These are phyloP conservation scores for Crotalus tigris DNA, from an alignment of 2,113 vertebrate genomes.

Conservation along the genomic window DNA sequence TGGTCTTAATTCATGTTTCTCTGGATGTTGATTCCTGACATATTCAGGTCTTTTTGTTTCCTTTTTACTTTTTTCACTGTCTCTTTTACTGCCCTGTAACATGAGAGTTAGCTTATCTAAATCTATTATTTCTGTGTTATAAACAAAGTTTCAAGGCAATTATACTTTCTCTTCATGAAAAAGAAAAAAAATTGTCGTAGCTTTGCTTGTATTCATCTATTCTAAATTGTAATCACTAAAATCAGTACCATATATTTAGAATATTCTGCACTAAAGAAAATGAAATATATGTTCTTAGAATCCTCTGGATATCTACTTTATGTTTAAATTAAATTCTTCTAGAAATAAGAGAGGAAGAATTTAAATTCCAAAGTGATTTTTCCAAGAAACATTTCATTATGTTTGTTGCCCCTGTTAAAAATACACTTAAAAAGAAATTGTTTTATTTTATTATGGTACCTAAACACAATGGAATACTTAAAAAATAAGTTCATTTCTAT, in stretches of 20 bases:
- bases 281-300: not conserved
- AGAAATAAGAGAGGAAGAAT: not conserved
- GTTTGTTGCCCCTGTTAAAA: not conserved
- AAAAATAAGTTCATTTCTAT: slow-evolving; percentile 20
- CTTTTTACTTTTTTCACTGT: too few relatives aligned
- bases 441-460: slow-evolving; percentile 26
- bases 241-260: not conserved
- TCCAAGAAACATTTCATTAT: slow-evolving; percentile 26
- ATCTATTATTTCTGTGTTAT: not conserved
- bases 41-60: too few relatives aligned
- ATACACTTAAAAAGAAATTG: slow-evolving; percentile 24
- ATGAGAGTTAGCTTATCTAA: not conserved
- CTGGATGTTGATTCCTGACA: too few relatives aligned
- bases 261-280: not conserved
- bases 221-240: not conserved
- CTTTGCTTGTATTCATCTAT: not conserved
- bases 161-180: not conserved
- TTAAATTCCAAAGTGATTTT: not conserved
- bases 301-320: not conserved
- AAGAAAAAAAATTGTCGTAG: not conserved
- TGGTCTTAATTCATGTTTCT: too few relatives aligned
- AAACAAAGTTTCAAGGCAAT: not conserved
- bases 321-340: slow-evolving; percentile 21
- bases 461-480: slow-evolving; percentile 30
- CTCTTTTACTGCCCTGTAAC: not conserved